Evolutionary conservation across 2,113 vertebrate species (phyloP), one percentile per base, ranked within the genome.

Genomic region (Coregonus clupeaformis): DNA sequence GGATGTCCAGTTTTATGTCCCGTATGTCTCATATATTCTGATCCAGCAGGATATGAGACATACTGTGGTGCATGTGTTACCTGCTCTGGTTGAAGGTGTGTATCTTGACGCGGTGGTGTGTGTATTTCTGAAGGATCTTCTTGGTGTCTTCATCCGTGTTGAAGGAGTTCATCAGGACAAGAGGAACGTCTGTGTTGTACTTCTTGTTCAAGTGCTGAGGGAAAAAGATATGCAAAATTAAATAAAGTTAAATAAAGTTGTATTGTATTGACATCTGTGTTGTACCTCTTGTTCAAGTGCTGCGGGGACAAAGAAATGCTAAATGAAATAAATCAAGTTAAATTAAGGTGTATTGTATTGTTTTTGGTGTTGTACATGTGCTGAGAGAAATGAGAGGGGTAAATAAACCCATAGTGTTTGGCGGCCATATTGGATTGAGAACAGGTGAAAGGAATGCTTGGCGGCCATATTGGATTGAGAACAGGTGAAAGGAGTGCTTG

Each of bases 61-160:
- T 68, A 64, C 13, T 75, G 64, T 5, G 9, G 20, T 74, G 36
- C 36, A 18, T 45, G 18, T 60, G 57, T 36, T 95, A 96, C 95
- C 95, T 97, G 95, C 95, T 97, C 88, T 97, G 95, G 88, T 96
- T 97, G 79, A 97, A 97, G 72, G 95, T 97, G 72, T 96, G 93
- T 55, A 97, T 97, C 91, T 96, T 96, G 86, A 97, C 94, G 60
- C 91, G 92, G 84, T 94, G 95, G 73, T 96, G 95, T 74, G 91
- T 95, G 76, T 97, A 97, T 67, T 97, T 96, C 90, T 97, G 95
- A 78, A 97, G 81, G 85, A 97, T 97, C 89, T 97, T 97, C 90
- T 95, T 95, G 0, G 95, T 97, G 87, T 97, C 95, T 0, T 97
- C 95, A 1, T 96, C 95, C 0, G 95, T 96, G 88, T 97, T 97